A percentile compares a stretch with the other conserved stretches of the same genome.
phyloP scores from a whole-genome alignment of 2,888 invertebrate species.

The Chaetogeoica ovagalla region DNA sequence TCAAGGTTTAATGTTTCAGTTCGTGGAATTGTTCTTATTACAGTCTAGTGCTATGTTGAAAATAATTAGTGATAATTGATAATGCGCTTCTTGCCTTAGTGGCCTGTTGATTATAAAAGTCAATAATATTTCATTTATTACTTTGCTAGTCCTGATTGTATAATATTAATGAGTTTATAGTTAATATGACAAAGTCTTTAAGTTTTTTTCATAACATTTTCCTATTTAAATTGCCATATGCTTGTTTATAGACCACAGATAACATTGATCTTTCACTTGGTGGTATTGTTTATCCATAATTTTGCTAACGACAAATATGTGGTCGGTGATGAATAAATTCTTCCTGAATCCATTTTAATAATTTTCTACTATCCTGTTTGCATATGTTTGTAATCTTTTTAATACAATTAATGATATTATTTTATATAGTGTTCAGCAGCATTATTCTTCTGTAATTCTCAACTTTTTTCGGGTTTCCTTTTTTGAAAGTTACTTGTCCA shows the following conservation, averaged over 20 bases:
- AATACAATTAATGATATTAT: slow-evolving; percentile 20
- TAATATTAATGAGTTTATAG: neutral
- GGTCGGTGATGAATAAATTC: neutral
- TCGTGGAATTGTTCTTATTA: too few species aligned
- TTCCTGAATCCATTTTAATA: neutral
- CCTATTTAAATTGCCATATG: neutral
- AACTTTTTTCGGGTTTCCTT: neutral
- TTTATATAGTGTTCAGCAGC: slow-evolving; percentile 11
- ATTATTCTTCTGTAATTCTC: slow-evolving; percentile 42
- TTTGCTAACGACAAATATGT: neutral
- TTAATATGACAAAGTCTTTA: neutral
- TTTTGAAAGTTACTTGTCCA: neutral
- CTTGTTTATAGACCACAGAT: neutral
- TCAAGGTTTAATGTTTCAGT: too few species aligned
- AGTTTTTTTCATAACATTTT: neutral
- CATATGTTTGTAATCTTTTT: slow-evolving; percentile 7
- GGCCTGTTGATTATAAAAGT: too few species aligned
- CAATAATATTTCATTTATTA: too few species aligned
- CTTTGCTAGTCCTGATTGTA: neutral
- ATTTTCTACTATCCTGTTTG: slow-evolving; percentile 3
- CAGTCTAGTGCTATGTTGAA: too few species aligned
- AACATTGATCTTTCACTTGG: neutral
- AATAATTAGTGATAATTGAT: too few species aligned
- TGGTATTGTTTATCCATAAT: neutral
- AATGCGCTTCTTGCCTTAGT: too few species aligned